Evolutionary conservation across 1,140 invertebrate species (phyloP).

Genomic region (Philotrypesis tridentata): DNA sequence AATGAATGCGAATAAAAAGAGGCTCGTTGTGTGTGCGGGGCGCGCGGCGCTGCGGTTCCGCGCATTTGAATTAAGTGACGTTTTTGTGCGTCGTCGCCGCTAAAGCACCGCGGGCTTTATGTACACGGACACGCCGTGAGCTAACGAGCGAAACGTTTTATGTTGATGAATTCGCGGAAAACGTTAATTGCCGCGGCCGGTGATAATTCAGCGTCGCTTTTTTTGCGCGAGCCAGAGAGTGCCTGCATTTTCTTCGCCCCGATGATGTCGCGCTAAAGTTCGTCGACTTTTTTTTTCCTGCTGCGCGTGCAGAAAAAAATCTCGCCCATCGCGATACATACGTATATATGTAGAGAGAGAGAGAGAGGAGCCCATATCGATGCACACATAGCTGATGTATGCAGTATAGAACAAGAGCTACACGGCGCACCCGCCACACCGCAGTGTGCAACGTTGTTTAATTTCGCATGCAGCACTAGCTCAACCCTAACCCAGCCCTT

Average conservation of each 20-base stretch:
- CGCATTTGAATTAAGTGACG: constrained; percentile 37
- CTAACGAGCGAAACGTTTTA: constrained; percentile 49
- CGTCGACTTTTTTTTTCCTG: neutral
- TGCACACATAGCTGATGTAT: no score
- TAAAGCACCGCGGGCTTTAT: neutral
- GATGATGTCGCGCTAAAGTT: no score
- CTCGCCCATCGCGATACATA: no score
- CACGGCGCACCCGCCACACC: neutral
- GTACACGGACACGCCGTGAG: neutral
- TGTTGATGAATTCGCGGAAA: constrained; percentile 50
- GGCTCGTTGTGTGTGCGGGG: constrained; percentile 21
- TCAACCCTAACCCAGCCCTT: constrained; percentile 35
- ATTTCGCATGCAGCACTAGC: constrained; percentile 53
- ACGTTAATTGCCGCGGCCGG: constrained; percentile 41
- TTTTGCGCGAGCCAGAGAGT: no score
- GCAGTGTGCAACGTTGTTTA: constrained; percentile 50
- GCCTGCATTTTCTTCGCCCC: no score
- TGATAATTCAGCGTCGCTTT: constrained; percentile 24
- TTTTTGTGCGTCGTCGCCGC: constrained; percentile 26
- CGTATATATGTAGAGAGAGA: no score
- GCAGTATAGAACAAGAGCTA: no score
- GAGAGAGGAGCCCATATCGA: no score
- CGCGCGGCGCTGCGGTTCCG: neutral
- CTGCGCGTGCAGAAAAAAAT: no score
- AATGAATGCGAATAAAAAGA: constrained; percentile 42